Conservation (phyloP, 2,888 invertebrate genomes). For the Salticus scenicus region DNA sequence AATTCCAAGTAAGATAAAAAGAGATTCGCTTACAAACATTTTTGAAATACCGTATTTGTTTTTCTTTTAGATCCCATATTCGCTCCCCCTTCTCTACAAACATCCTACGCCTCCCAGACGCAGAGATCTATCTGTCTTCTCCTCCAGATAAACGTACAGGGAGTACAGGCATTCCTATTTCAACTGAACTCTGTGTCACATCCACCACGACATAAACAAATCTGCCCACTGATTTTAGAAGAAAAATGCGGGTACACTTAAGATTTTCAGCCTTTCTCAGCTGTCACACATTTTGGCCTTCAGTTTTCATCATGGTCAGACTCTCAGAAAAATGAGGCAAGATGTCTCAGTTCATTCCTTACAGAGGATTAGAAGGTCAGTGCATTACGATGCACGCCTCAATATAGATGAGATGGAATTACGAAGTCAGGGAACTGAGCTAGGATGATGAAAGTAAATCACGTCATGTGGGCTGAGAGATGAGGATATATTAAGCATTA, state of each 20-base stretch:
- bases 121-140: too few relatives aligned
- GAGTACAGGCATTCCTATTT: too few relatives aligned
- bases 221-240: not conserved
- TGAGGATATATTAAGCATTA: too few relatives aligned
- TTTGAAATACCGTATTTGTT: not conserved
- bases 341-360: not conserved
- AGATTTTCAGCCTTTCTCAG: not conserved
- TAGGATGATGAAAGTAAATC: too few relatives aligned
- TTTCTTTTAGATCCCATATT: not conserved
- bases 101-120: too few relatives aligned
- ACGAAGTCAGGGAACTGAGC: too few relatives aligned
- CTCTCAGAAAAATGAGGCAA: not conserved
- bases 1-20: too few relatives aligned
- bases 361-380: too few relatives aligned
- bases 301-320: not conserved
- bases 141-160: too few relatives aligned
- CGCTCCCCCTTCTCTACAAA: not conserved
- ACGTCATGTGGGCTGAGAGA: too few relatives aligned
- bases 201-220: slow-evolving; percentile 10
- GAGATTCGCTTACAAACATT: not conserved
- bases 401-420: too few relatives aligned
- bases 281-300: not conserved
- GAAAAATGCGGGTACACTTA: slow-evolving; percentile 5
- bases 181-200: not conserved
- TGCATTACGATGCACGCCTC: too few relatives aligned